These are phyloP conservation scores for Eupithecia subumbrata DNA, from an alignment of 2,888 invertebrate species.

Conservation along the genomic window DNA sequence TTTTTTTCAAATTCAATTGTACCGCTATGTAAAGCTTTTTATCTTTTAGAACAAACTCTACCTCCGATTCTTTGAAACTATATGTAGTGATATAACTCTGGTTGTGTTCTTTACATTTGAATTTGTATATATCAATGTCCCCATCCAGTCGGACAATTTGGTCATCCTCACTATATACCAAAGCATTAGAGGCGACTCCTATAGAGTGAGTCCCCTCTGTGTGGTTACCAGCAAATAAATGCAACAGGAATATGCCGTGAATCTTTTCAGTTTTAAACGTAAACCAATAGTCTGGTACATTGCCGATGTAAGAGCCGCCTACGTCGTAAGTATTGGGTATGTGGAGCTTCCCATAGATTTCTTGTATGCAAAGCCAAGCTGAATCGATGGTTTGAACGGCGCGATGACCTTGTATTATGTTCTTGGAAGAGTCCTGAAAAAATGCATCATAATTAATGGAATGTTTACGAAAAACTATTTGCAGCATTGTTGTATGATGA, in stretches of 20 bases:
- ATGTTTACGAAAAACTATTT: not conserved
- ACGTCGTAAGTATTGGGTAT: conserved; percentile 71
- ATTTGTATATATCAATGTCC: conserved; percentile 9
- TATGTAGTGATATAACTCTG: conserved; percentile 66
- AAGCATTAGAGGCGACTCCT: conserved; percentile 56
- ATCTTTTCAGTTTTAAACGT: conserved; percentile 66
- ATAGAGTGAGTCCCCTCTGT: conserved; percentile 59
- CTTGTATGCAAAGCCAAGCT: conserved; percentile 66
- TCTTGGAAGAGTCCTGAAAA: conserved; percentile 52
- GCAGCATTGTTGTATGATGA: not conserved
- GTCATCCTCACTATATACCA: conserved; percentile 60
- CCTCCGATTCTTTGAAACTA: conserved; percentile 63
- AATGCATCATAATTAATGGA: not conserved
- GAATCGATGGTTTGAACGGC: conserved; percentile 64
- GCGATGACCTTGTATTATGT: conserved; percentile 62
- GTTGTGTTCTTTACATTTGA: conserved; percentile 17
- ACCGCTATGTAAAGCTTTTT: conserved; percentile 65
- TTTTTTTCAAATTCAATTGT: conserved; percentile 7
- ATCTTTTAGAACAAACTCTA: conserved; percentile 61
- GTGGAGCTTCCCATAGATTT: conserved; percentile 68
- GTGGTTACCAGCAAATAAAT: conserved; percentile 67
- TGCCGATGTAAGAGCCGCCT: conserved; percentile 70
- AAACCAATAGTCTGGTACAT: conserved; percentile 71
- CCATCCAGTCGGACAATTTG: conserved; percentile 43
- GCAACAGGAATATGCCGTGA: conserved; percentile 63